Conservation (phyloP, 2,888 invertebrate species). For the Scrobipalpa atriplicella region DNA sequence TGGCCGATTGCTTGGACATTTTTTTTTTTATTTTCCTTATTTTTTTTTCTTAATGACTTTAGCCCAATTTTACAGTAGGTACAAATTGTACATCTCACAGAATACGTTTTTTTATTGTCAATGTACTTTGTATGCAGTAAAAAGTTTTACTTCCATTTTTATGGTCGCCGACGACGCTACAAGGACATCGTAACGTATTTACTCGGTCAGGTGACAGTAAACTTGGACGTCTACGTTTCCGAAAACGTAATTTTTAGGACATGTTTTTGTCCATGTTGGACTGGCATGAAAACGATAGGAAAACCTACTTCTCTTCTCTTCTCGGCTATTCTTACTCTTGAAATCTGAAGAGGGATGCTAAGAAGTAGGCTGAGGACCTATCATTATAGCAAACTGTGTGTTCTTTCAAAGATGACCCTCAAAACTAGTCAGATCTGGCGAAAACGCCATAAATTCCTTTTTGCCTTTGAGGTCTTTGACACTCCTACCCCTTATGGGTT, state of each 20-base stretch:
- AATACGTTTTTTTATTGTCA: neutral
- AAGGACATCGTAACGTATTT: neutral
- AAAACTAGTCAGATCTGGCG: too few relatives aligned
- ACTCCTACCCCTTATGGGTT: too few relatives aligned
- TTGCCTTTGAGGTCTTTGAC: too few relatives aligned
- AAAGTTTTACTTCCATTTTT: neutral
- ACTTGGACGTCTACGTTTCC: neutral
- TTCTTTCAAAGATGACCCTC: too few relatives aligned
- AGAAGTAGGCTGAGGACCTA: too few relatives aligned
- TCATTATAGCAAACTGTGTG: too few relatives aligned
- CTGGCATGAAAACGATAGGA: too few relatives aligned
- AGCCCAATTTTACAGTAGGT: neutral
- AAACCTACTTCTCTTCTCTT: too few relatives aligned
- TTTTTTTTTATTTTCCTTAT: neutral
- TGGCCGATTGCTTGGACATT: neutral
- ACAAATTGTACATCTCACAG: neutral
- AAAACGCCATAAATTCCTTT: too few relatives aligned
- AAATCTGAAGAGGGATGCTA: too few relatives aligned
- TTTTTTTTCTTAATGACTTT: neutral
- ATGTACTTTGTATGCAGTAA: neutral
- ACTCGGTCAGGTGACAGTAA: neutral
- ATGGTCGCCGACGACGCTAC: constrained; percentile 3
- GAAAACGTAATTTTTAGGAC: neutral
- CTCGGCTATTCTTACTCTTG: too few relatives aligned
- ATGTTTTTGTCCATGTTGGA: too few relatives aligned